These are phyloP conservation scores for Brachionus asplanchnoidis DNA, from an alignment of 1,140 invertebrate species.

Conservation along the genomic window DNA sequence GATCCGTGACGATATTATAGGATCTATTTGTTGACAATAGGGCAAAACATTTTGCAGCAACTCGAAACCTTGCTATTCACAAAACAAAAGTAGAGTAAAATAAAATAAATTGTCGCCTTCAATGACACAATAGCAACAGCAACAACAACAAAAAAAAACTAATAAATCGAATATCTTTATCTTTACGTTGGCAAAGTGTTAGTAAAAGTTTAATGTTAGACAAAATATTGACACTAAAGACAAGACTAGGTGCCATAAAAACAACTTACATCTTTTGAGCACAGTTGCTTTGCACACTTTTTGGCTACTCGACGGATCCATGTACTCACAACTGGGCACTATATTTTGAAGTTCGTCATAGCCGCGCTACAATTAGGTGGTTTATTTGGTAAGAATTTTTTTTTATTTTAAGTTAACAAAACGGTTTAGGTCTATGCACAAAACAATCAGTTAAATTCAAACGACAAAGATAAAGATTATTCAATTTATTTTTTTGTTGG, in stretches of 20 bases:
- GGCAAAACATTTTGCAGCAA: conserved; percentile 41
- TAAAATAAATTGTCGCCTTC: neutral
- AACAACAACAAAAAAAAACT: too few relatives aligned
- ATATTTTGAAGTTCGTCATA: conserved; percentile 40
- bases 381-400: neutral
- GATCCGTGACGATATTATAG: conserved; percentile 28
- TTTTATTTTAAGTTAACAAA: neutral
- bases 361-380: conserved; percentile 29
- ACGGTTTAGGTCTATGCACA: neutral
- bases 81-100: conserved; percentile 2
- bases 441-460: neutral
- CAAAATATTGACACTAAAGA: conserved; percentile 14
- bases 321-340: conserved; percentile 32
- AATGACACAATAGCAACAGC: neutral
- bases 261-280: conserved; percentile 42
- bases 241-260: neutral
- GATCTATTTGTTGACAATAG: conserved; percentile 40
- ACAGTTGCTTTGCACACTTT: conserved; percentile 42
- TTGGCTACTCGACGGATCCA: conserved; percentile 41
- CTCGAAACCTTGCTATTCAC: conserved; percentile 40
- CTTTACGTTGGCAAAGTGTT: neutral
- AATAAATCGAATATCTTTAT: conserved; percentile 37
- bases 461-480: conserved; percentile 27
- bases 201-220: neutral
- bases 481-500: neutral